A percentile compares a stretch with the other conserved stretches of the same genome.
Evolutionary conservation across 1,140 invertebrate species (phyloP).

Genomic region (Diorhabda sublineata): DNA sequence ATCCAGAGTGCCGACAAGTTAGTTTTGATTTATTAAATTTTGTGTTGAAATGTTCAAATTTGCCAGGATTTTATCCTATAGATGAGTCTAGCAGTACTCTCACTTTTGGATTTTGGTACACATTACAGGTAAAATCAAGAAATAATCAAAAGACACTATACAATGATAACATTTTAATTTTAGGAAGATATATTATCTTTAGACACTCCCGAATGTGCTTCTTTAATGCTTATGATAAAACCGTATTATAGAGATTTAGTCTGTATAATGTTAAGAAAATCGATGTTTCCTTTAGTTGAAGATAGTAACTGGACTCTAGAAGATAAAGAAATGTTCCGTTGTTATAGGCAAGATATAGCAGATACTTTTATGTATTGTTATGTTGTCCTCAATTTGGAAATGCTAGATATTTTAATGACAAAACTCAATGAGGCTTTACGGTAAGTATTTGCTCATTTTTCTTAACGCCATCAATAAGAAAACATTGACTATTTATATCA

Average conservation of each 20-base stretch:
- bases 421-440: constrained; percentile 54
- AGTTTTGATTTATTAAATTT: constrained; percentile 50
- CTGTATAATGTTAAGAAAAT: constrained; percentile 62
- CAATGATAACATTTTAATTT: not conserved
- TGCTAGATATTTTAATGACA: constrained; percentile 61
- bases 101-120: constrained; percentile 88
- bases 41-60: constrained; percentile 68
- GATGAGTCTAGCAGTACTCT: constrained; percentile 80
- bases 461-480: too few species aligned
- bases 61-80: constrained; percentile 76
- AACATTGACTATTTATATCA: too few species aligned
- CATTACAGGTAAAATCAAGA: constrained; percentile 63
- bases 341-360: constrained; percentile 86
- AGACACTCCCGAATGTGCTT: constrained; percentile 50
- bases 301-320: constrained; percentile 58
- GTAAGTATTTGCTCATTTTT: constrained; percentile 37
- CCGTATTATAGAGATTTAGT: constrained; percentile 65
- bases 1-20: constrained; percentile 45
- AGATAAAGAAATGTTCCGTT: constrained; percentile 80
- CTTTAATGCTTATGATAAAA: constrained; percentile 52
- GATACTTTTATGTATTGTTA: constrained; percentile 87
- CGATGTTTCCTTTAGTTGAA: constrained; percentile 55
- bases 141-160: not conserved
- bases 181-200: constrained; percentile 60
- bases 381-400: constrained; percentile 66